Base-by-base conservation (phyloP, 2,888 invertebrate species). In the Busseola fusca region DNA sequence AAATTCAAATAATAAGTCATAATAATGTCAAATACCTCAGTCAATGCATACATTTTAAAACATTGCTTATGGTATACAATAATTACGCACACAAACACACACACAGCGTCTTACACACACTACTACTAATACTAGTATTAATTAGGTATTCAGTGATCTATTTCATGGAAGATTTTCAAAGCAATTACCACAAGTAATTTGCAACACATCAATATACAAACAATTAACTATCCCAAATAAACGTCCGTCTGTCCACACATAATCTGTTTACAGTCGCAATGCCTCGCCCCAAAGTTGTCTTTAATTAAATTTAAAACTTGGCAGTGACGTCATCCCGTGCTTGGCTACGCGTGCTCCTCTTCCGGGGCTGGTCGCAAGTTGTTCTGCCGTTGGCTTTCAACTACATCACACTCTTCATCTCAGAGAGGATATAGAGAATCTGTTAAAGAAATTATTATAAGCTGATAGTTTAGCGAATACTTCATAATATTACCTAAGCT, bases 251-350 rank as follows among this genome's bases (percentile, higher is more conserved):
- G 77, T 68, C 57, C 66, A 68, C 45, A 64, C 76, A 72, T 86
- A 88, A 88, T 88, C 87, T 91, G 91, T 92, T 93, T 93, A 91
- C 91, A 87, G 87, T 87, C 78, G 84, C 83, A 87, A 87, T 91
- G 91, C 87, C 88, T 89, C 91, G 91, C 87, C 86, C 87, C 86
- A 86, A 91, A 92, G 91, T 92, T 91, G 88, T 91, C 91, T 94
- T 93, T 94, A 94, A 95, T 95, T 94, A 93, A 95, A 94, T 93
- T 93, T 92, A 91, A 93, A 94, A 93, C 88, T 92, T 88, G 83
- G 70, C 83, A 86, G 87, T 91, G 91, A 91, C 90, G 91, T 90
- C 91, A 91, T 88, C 87, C 82, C 75, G 87, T 83, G 88, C 81
- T 86, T 86, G 86, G 75, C 72, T 87, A 86, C 86, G 89, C 90